Conservation (phyloP, 2,797 vertebrate genomes). For the Oreortyx pictus region DNA sequence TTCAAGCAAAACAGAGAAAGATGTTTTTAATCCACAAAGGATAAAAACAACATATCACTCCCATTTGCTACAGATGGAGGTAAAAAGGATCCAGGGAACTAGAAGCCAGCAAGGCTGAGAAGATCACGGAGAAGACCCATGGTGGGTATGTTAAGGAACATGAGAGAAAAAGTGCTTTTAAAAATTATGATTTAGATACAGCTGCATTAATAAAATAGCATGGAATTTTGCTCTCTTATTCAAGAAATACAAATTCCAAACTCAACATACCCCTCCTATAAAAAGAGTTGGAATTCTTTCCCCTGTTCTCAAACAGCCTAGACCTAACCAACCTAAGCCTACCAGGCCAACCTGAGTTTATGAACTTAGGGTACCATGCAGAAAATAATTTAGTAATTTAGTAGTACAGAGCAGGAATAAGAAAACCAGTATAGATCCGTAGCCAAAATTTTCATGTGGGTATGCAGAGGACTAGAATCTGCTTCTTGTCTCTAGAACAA, state of each 20-base stretch:
- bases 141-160: too few species aligned
- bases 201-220: neutral
- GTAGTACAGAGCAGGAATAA: neutral
- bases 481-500: neutral
- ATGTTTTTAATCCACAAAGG: fast-evolving
- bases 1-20: neutral
- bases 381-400: neutral
- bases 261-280: neutral
- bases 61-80: neutral
- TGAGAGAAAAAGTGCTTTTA: neutral
- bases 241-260: neutral
- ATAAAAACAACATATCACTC: neutral
- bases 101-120: neutral
- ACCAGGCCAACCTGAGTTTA: neutral
- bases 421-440: neutral
- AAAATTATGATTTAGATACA: neutral
- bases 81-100: neutral
- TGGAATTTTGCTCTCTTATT: neutral
- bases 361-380: neutral
- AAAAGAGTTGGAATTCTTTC: neutral
- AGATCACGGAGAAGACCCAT: too few species aligned
- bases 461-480: neutral
- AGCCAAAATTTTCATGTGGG: neutral
- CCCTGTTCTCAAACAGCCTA: neutral
- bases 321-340: neutral